Percentiles rank a stretch among this genome's conserved stretches.
Evolutionary conservation across 1,140 invertebrate species (phyloP).

Genomic region (Zaprionus ghesquierei): DNA sequence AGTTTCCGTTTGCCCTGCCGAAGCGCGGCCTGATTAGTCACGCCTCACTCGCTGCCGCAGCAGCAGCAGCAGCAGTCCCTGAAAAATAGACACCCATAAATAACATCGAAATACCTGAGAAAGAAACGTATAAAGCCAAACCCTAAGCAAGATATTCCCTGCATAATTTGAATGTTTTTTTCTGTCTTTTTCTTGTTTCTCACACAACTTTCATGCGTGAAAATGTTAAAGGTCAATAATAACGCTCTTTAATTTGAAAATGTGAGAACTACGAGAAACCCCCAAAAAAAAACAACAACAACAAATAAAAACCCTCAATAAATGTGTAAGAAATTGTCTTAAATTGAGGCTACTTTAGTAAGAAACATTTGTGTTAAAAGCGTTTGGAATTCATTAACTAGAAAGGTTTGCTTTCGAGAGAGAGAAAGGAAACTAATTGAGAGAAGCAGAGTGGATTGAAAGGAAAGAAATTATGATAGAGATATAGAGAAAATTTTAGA

Average conservation of each 20-base stretch:
- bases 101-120: conserved; percentile 45
- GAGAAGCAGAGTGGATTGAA: not conserved
- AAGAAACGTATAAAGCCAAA: conserved; percentile 9
- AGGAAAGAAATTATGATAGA: not conserved
- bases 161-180: conserved; percentile 16
- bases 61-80: no score
- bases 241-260: conserved; percentile 58
- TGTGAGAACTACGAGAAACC: conserved; percentile 17
- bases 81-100: conserved; percentile 75
- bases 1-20: conserved; percentile 42
- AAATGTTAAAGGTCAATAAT: conserved; percentile 81
- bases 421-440: not conserved
- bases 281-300: conserved; percentile 9
- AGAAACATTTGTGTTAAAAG: conserved; percentile 32
- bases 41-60: conserved; percentile 55
- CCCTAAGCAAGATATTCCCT: conserved; percentile 12
- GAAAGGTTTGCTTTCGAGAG: not conserved
- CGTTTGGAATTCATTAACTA: conserved; percentile 27
- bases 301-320: not conserved
- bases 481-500: not conserved
- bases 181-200: conserved; percentile 41
- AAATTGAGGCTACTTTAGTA: conserved; percentile 51
- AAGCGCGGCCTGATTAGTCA: conserved; percentile 64
- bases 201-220: conserved; percentile 66
- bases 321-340: conserved; percentile 53